Evolutionary conservation across 2,888 invertebrate genomes (phyloP).

Genomic region (Phrixothrix hirtus): DNA sequence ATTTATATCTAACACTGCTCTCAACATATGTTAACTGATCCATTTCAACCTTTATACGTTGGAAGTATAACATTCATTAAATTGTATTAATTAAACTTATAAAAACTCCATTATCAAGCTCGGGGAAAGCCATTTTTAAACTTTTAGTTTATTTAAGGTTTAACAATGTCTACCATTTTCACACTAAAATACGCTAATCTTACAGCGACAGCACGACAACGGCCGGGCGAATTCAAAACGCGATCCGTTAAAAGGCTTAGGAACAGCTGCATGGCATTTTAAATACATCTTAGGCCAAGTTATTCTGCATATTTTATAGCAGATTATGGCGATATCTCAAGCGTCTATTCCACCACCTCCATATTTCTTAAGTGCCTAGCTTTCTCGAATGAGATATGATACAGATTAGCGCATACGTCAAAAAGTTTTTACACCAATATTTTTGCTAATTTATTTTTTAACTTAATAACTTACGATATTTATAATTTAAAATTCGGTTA

Average conservation of each 20-base stretch:
- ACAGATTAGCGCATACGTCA: too few relatives aligned
- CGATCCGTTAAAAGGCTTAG: constrained; percentile 30
- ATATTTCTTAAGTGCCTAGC: constrained; percentile 17
- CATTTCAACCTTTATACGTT: neutral
- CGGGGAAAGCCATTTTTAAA: constrained; percentile 5
- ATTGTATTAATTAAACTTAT: too few relatives aligned
- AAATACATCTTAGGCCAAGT: constrained; percentile 32
- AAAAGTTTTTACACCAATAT: too few relatives aligned
- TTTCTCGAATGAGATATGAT: constrained; percentile 26
- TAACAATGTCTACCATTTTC: constrained; percentile 15
- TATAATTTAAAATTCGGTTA: neutral
- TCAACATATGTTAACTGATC: neutral
- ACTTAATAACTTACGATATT: too few relatives aligned
- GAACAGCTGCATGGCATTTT: constrained; percentile 32
- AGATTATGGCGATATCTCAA: constrained; percentile 25
- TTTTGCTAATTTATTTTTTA: too few relatives aligned
- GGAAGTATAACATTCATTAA: too few relatives aligned
- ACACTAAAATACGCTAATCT: constrained; percentile 24
- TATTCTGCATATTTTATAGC: constrained; percentile 32
- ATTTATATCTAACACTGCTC: neutral
- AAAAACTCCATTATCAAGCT: too few relatives aligned
- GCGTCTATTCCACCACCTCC: constrained; percentile 14
- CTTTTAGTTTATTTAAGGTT: constrained; percentile 9
- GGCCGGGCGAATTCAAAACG: constrained; percentile 27
- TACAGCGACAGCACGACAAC: constrained; percentile 16